Evolutionary conservation across 2,797 vertebrate genomes (phyloP).

Genomic region (Anas capensis): DNA sequence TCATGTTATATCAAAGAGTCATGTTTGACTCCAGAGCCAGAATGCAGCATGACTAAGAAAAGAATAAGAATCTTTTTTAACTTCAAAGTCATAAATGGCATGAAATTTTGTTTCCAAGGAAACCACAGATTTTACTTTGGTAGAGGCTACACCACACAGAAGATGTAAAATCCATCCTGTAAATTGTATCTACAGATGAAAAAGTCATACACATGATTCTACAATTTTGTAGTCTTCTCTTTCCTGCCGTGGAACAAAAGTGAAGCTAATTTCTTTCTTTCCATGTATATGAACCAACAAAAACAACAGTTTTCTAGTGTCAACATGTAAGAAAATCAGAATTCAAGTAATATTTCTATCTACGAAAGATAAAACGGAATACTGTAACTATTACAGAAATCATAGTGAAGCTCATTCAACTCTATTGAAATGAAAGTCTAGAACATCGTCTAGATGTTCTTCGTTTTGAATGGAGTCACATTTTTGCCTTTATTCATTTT

Average conservation of each 20-base stretch:
- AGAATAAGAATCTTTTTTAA: slow-evolving; percentile 8
- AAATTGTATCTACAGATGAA: background rate
- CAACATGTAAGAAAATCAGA: background rate
- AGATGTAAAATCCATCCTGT: background rate
- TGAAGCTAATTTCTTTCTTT: background rate
- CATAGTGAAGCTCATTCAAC: background rate
- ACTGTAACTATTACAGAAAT: background rate
- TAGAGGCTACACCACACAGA: background rate
- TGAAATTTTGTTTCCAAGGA: slow-evolving; percentile 58
- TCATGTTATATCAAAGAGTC: background rate
- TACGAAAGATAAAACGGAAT: background rate
- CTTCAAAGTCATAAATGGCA: slow-evolving; percentile 10
- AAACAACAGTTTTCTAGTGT: background rate
- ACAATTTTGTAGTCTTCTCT: background rate
- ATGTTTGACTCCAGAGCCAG: background rate
- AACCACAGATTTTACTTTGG: slow-evolving; percentile 12
- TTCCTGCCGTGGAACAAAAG: background rate
- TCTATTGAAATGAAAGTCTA: background rate
- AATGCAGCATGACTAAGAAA: background rate
- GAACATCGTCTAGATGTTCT: background rate
- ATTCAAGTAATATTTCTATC: background rate
- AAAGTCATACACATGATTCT: background rate
- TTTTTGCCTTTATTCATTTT: background rate
- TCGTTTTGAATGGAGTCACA: background rate
- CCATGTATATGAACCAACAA: background rate